Percentiles rank a stretch among this genome's conserved stretches.
Conservation (phyloP, 2,888 invertebrate genomes). For the Clostera curtula region DNA sequence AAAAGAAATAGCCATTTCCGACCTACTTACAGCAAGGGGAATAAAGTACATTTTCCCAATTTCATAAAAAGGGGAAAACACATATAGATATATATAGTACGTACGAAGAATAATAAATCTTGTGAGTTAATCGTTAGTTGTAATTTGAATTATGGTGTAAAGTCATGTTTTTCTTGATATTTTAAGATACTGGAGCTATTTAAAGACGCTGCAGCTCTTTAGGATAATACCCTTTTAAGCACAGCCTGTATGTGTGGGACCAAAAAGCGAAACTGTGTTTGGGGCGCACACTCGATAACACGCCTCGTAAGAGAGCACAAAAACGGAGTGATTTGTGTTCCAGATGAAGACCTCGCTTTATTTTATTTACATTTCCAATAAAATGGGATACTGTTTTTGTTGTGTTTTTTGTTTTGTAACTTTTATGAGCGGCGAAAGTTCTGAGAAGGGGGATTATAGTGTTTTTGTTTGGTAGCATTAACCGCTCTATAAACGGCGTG, state of each 20-base stretch:
- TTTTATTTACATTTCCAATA: constrained; percentile 39
- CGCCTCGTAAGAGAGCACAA: constrained; percentile 24
- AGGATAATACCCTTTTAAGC: too few relatives aligned
- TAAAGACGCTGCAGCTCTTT: too few relatives aligned
- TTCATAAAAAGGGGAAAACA: too few relatives aligned
- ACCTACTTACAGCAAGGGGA: too few relatives aligned
- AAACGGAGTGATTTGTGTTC: constrained; percentile 57
- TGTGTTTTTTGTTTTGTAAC: constrained; percentile 16
- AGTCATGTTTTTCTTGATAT: too few relatives aligned
- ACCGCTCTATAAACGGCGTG: constrained; percentile 7
- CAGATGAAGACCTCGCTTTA: constrained; percentile 46
- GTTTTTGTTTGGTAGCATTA: constrained; percentile 18
- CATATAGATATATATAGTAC: too few relatives aligned
- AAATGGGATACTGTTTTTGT: constrained; percentile 22
- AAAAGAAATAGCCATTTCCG: too few relatives aligned
- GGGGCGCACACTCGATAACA: constrained; percentile 27
- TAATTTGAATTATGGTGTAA: too few relatives aligned
- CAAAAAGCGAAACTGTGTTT: constrained; percentile 40
- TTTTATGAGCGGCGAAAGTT: constrained; percentile 16
- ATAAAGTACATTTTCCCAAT: too few relatives aligned
- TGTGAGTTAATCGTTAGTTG: too few relatives aligned
- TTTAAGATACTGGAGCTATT: too few relatives aligned
- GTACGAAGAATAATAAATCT: too few relatives aligned
- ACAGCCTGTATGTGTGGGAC: constrained; percentile 19
- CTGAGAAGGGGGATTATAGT: constrained; percentile 13